Percentiles rank a stretch among this genome's conserved stretches.
These are phyloP conservation scores for Cecidostiba fungosa DNA, from an alignment of 2,888 invertebrate genomes.

Conservation along the genomic window DNA sequence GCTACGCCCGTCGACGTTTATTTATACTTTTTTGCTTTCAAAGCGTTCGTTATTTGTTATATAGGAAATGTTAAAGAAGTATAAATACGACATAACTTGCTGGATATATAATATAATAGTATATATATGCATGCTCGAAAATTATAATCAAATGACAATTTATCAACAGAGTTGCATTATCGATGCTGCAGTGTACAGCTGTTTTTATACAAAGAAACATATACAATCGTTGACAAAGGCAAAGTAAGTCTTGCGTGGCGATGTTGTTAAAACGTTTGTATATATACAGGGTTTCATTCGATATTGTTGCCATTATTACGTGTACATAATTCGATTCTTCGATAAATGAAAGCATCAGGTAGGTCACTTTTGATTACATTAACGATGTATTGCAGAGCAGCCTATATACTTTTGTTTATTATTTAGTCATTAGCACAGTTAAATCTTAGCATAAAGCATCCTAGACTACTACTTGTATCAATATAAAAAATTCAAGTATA, in stretches of 20 bases:
- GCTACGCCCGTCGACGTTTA: slow-evolving; percentile 40
- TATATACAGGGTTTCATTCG: slow-evolving; percentile 27
- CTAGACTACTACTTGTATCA: slow-evolving; percentile 29
- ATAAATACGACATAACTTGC: slow-evolving; percentile 7
- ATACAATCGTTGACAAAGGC: slow-evolving; percentile 3
- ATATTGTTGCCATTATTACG: slow-evolving; percentile 17
- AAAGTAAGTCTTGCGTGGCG: not conserved
- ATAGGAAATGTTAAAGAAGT: slow-evolving; percentile 63
- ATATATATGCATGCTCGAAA: slow-evolving; percentile 37
- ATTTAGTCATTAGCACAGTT: slow-evolving; percentile 57
- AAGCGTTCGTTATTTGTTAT: slow-evolving; percentile 15
- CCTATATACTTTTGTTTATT: slow-evolving; percentile 46
- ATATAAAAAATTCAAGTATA: not conserved
- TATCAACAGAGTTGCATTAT: slow-evolving; percentile 13
- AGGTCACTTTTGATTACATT: slow-evolving; percentile 60
- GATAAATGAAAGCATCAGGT: slow-evolving; percentile 59
- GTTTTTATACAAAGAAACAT: slow-evolving; percentile 64
- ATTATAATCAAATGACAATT: not conserved
- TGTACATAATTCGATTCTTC: slow-evolving; percentile 40
- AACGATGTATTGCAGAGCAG: slow-evolving; percentile 51
- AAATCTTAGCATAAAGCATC: slow-evolving; percentile 55
- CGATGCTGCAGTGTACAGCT: slow-evolving; percentile 33
- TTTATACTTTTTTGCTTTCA: slow-evolving; percentile 36
- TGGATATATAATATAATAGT: not conserved
- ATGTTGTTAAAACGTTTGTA: not conserved